A percentile compares a stretch with the other conserved stretches of the same genome.
These are phyloP conservation scores for Stichopus horrens DNA, from an alignment of 53 echinoderm and acorn worm genomes.

Conservation along the genomic window DNA sequence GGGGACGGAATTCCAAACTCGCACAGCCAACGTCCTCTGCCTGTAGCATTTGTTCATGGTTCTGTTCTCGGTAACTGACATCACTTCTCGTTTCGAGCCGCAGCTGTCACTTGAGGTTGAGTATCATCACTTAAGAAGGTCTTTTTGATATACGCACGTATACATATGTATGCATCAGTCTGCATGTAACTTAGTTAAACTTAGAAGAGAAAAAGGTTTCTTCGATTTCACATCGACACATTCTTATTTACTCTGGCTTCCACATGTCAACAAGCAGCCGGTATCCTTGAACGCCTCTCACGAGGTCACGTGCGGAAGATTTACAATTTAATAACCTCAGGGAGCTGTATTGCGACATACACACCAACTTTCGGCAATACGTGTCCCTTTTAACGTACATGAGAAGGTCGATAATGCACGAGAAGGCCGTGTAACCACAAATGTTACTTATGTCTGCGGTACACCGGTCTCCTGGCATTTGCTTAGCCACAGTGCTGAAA, in stretches of 20 bases:
- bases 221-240: neutral
- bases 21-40: neutral
- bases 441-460: neutral
- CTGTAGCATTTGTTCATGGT: neutral
- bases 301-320: neutral
- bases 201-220: neutral
- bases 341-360: neutral
- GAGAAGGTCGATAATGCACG: neutral
- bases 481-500: neutral
- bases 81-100: neutral
- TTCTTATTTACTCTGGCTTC: constrained; percentile 2
- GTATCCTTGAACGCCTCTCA: neutral
- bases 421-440: neutral
- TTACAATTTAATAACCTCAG: neutral
- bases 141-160: neutral
- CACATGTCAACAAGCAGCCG: neutral
- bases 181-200: neutral
- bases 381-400: too few relatives aligned
- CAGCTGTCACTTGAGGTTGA: neutral
- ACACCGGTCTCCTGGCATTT: neutral
- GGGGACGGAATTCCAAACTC: constrained; percentile 43
- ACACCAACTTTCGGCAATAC: neutral
- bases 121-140: neutral
- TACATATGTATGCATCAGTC: neutral
- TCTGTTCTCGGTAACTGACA: neutral